A percentile compares a stretch with the other conserved stretches of the same genome.
These are phyloP conservation scores for Artibeus jamaicensis DNA, from an alignment of 2,797 vertebrate species.

Conservation along the genomic window DNA sequence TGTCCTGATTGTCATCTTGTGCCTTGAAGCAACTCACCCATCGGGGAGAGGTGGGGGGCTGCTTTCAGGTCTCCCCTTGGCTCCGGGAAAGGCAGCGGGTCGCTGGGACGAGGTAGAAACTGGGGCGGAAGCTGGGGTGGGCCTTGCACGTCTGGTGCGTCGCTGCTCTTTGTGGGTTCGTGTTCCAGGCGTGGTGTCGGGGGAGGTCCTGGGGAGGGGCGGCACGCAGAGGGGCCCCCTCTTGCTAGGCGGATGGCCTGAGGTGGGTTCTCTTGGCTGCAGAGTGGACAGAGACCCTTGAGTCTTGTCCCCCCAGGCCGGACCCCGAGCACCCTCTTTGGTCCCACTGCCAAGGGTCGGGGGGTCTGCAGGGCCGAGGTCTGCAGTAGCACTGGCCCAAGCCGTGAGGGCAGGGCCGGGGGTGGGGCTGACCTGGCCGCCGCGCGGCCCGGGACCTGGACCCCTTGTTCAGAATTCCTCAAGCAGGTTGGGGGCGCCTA, in stretches of 20 bases:
- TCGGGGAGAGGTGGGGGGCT: neutral
- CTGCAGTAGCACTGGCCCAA: neutral
- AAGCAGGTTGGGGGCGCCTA: neutral
- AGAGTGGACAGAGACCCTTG: accelerated
- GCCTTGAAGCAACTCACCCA: neutral
- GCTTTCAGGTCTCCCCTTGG: accelerated
- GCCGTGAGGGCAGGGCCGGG: accelerated
- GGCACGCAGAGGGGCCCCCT: accelerated
- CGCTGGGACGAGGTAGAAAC: accelerated
- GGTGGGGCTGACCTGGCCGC: neutral
- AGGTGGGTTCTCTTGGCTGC: accelerated
- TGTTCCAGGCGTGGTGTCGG: accelerated
- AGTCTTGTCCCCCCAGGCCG: neutral
- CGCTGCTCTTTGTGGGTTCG: accelerated
- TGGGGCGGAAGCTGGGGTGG: accelerated
- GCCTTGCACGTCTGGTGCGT: accelerated
- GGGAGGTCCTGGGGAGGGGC: neutral
- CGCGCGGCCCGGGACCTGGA: neutral
- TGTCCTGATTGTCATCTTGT: too few species aligned
- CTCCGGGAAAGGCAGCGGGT: accelerated
- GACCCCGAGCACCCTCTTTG: accelerated
- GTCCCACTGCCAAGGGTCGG: accelerated
- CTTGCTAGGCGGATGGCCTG: neutral
- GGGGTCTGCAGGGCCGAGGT: accelerated
- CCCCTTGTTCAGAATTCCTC: neutral